Evolutionary conservation across 2,113 vertebrate species (phyloP), one percentile per base, ranked within the genome.

Genomic region (Callionymus lyra): DNA sequence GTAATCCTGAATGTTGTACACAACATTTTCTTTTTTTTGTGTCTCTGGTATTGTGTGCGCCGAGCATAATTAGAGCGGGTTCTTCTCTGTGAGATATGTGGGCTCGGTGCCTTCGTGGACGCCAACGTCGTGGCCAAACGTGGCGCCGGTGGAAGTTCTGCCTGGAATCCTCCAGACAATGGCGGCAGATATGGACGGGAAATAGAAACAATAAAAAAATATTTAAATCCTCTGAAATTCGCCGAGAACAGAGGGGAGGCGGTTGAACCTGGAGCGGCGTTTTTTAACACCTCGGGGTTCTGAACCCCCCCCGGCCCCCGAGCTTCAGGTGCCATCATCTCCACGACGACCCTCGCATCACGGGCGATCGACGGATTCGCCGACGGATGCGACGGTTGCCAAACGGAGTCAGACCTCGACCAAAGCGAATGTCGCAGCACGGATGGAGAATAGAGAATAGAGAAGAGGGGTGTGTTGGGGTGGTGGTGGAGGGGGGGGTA

Each of bases 401-500:
- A 80, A 80, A 70, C 55, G 16, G 38, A 65, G 79, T 59, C 56
- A 84, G 84, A 88, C 80, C 78, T 62, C 81, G 66, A 83, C 80
- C 79, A 61, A 79, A 62, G 77, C 83, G 72, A 72, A 65, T 39
- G 60, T 13, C 18, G 42, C 62, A 84, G 74, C 67, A 47, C 54
- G 69, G 79, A 77, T 79, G 71, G 58, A 65, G 59, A 49, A 57
- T 64, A 65, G 56, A 82, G 57, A 53, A 59, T 52, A 46, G 34
- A 58, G 66, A 47, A 56, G 56, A 56, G 50, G 47, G 58, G 64
- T n/a, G 43, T 12, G 58, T 59, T 47, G 44, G 60, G 64, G 41
- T 11, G 47, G 48, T 17, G 55, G 75, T 67, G 85, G 84, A 16
- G 56, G n/a, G n/a, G n/a, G 21, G 21, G 21, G 21, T 27, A 27